phyloP scores from a whole-genome alignment of 2,797 vertebrate species.

The Rhinichthys osculus region DNA sequence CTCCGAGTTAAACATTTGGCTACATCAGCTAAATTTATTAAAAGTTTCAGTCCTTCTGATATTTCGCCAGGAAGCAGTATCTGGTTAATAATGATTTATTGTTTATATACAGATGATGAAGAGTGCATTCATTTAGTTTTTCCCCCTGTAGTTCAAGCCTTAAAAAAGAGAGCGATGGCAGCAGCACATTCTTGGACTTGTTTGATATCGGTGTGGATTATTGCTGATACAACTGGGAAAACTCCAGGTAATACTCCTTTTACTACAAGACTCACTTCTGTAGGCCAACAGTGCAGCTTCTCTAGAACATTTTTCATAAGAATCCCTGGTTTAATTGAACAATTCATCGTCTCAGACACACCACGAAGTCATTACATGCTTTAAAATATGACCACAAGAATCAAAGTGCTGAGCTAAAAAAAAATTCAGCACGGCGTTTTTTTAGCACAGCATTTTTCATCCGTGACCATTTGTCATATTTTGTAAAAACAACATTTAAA shows the following conservation, averaged over 20 bases:
- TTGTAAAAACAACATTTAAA: background rate
- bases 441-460: background rate
- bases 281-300: background rate
- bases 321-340: background rate
- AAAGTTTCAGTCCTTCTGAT: background rate
- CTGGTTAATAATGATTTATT: background rate
- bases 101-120: background rate
- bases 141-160: background rate
- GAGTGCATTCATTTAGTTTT: background rate
- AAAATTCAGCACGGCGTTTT: background rate
- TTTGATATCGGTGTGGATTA: slow-evolving; percentile 66
- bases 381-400: background rate
- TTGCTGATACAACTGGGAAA: slow-evolving; percentile 65
- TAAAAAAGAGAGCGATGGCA: background rate
- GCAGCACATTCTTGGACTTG: slow-evolving; percentile 58
- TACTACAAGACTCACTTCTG: background rate
- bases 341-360: background rate
- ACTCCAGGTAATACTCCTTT: slow-evolving; percentile 72
- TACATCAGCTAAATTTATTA: background rate
- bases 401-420: background rate
- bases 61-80: background rate
- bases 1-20: background rate
- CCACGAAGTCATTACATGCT: background rate
- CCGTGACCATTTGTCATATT: background rate
- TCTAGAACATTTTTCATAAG: background rate